Conservation (phyloP, 2,888 invertebrate species). For the Gonocerus acuteangulatus region DNA sequence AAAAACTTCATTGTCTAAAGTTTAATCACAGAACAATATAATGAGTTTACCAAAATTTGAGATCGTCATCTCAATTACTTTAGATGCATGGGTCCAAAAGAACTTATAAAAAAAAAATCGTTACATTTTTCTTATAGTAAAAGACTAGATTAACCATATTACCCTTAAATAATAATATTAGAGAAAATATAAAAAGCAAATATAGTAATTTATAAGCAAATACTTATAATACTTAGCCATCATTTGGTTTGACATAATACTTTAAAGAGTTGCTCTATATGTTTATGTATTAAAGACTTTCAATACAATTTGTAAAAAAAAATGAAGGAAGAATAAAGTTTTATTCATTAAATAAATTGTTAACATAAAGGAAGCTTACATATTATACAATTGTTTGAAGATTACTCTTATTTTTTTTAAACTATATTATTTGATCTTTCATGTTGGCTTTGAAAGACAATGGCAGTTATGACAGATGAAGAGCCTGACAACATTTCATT, state of each 20-base stretch:
- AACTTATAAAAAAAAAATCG: neutral
- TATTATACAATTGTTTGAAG: too few relatives aligned
- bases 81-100: conserved; percentile 4
- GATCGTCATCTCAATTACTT: conserved; percentile 1
- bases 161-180: neutral
- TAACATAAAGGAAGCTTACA: too few relatives aligned
- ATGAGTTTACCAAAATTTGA: conserved; percentile 1
- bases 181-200: neutral
- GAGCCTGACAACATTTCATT: neutral
- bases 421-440: too few relatives aligned
- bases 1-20: conserved; percentile 18
- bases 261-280: too few relatives aligned
- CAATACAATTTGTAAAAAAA: too few relatives aligned
- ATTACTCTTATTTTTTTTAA: too few relatives aligned
- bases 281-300: too few relatives aligned
- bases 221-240: neutral
- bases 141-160: neutral
- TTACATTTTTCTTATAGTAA: neutral
- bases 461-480: neutral
- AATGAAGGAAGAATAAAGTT: too few relatives aligned
- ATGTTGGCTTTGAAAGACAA: neutral
- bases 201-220: neutral
- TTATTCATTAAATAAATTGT: too few relatives aligned
- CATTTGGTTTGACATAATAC: neutral
- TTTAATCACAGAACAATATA: conserved; percentile 19